phyloP scores from a whole-genome alignment of 37 sponge, comb jelly and placozoan genomes.

The Dysidea cf. avara region DNA sequence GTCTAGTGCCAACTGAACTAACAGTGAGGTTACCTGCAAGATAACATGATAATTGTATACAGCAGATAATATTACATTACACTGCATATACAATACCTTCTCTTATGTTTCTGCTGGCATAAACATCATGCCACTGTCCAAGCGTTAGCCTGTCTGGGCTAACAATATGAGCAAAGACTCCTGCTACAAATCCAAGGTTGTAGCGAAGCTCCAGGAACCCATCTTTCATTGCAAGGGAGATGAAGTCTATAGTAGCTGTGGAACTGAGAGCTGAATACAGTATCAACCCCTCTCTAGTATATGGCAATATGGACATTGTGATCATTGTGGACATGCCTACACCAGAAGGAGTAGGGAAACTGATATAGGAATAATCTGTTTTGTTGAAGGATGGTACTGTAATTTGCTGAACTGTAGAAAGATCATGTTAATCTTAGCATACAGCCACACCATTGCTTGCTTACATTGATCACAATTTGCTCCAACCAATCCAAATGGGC shows the following conservation, averaged over 20 bases:
- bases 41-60: no score
- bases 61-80: neutral
- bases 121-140: conserved; percentile 34
- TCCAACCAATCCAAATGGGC: conserved; percentile 54
- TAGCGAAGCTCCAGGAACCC: conserved; percentile 18
- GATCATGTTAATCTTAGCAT: neutral
- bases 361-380: conserved; percentile 52
- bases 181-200: conserved; percentile 36
- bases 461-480: conserved; percentile 62
- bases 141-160: conserved; percentile 20
- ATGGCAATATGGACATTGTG: conserved; percentile 41
- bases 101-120: conserved; percentile 12
- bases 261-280: conserved; percentile 34
- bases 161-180: neutral
- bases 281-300: conserved; percentile 30
- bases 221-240: conserved; percentile 43
- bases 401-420: conserved; percentile 20
- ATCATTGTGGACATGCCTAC: conserved; percentile 9
- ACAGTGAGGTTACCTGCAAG: neutral
- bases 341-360: conserved; percentile 19
- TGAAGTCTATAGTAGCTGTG: conserved; percentile 24
- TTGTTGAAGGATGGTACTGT: conserved; percentile 41
- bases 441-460: no score
- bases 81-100: conserved; percentile 33
- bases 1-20: conserved; percentile 9